Base-by-base conservation (phyloP, 2,113 vertebrate species). In the Formicarius rufipectus region DNA sequence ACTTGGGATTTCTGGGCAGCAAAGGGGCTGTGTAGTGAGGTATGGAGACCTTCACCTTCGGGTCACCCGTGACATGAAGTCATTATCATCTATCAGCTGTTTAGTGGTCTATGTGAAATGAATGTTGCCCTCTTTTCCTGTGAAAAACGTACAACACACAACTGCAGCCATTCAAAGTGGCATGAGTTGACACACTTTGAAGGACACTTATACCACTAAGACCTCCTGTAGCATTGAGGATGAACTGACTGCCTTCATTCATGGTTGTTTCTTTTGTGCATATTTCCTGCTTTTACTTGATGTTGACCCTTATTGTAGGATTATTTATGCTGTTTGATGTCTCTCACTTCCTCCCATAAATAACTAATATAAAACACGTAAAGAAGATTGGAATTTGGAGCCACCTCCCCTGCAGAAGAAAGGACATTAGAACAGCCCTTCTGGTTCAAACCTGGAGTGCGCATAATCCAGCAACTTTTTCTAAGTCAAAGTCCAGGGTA, bases 71-170 rank as follows among this genome's bases (percentile, higher is more conserved):
- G 84, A 90, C 89, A 66, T 27, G 60, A 90, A 95, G 78, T 81
- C 52, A 88, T 91, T 95, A 93, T 45, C 89, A 96, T 78, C 75
- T 78, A 64, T 96, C 91, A 90, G 27, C 64, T 90, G 59, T 78
- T 93, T 90, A 91, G 91, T 7, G 8, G 55, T 49, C 84, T 90
- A 25, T 74, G 52, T 77, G 60, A 95, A 94, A 91, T 84, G 44
- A 83, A 69, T 50, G 20, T 60, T 93, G 56, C 87, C 72, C 68
- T 79, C 78, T 73, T 20, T 87, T 19, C 27, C 23, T 49, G 35
- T 56, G 82, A 74, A n/a, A 78, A 93, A 73, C 15, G 4, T 12
- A 64, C 18, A 40, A 24, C 81, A 44, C 52, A 69, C 22, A 75
- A 30, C 47, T 30, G 52, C 64, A 81, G 39, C 35, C 24, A 78